Conservation (phyloP, 2,888 invertebrate species). For the Drepana falcataria region DNA sequence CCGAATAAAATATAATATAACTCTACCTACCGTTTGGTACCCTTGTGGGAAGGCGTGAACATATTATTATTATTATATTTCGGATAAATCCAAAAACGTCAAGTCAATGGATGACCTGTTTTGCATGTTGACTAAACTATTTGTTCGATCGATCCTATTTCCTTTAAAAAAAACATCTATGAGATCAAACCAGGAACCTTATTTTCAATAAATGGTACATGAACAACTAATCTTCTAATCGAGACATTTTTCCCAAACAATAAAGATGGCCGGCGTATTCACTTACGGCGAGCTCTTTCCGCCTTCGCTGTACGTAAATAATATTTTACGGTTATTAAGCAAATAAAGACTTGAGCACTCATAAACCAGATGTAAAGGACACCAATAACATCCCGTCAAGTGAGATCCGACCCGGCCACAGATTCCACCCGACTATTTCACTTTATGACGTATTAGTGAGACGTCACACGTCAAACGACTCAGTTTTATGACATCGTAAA, state of each 20-base stretch:
- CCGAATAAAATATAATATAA: too few species aligned
- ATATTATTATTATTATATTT: too few species aligned
- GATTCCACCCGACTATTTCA: constrained; percentile 33
- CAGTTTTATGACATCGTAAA: constrained; percentile 64
- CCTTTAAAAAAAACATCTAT: too few species aligned
- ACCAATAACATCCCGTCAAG: constrained; percentile 34
- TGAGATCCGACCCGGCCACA: constrained; percentile 8
- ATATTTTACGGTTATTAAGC: constrained; percentile 44
- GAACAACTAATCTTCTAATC: too few species aligned
- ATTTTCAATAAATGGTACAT: too few species aligned
- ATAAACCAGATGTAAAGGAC: constrained; percentile 33
- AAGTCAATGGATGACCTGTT: too few species aligned
- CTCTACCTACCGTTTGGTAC: too few species aligned
- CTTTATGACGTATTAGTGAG: constrained; percentile 73
- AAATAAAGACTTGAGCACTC: constrained; percentile 35
- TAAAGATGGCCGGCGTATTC: not conserved
- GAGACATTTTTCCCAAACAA: not conserved
- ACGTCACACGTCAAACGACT: constrained; percentile 57
- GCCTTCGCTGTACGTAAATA: constrained; percentile 9
- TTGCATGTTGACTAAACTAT: too few species aligned
- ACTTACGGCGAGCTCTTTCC: not conserved
- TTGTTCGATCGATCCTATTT: too few species aligned
- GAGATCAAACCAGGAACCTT: too few species aligned
- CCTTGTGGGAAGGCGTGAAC: too few species aligned
- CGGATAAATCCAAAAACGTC: too few species aligned